These are phyloP conservation scores for Geotrupes spiniger DNA, from an alignment of 2,888 invertebrate species.

Conservation along the genomic window DNA sequence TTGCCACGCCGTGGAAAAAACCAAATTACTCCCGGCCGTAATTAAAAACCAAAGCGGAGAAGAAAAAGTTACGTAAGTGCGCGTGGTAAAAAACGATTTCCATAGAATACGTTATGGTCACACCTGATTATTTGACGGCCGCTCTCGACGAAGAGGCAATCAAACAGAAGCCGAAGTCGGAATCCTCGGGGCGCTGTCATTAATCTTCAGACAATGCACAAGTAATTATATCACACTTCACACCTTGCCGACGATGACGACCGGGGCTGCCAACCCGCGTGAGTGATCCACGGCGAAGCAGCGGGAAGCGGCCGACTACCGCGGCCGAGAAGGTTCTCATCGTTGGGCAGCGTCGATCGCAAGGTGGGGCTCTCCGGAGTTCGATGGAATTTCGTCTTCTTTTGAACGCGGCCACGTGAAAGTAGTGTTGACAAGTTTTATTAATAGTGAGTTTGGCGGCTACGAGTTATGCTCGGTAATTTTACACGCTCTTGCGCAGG, in stretches of 20 bases:
- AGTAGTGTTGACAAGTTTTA: constrained; percentile 3
- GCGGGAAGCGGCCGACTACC: constrained; percentile 20
- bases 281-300: constrained; percentile 16
- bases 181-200: constrained; percentile 44
- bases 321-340: too few relatives aligned
- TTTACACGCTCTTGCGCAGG: too few relatives aligned
- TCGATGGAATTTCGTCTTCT: too few relatives aligned
- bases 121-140: constrained; percentile 45
- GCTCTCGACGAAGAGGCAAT: constrained; percentile 40
- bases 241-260: constrained; percentile 16
- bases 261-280: constrained; percentile 14
- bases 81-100: constrained; percentile 18
- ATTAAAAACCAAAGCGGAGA: constrained; percentile 4
- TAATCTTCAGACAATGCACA: constrained; percentile 48
- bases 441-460: neutral
- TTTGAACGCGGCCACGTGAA: neutral
- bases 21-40: neutral
- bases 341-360: too few relatives aligned
- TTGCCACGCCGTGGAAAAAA: too few relatives aligned
- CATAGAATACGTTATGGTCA: constrained; percentile 36
- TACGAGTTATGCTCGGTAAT: too few relatives aligned
- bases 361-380: too few relatives aligned
- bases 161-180: constrained; percentile 47
- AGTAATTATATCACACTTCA: constrained; percentile 46
- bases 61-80: constrained; percentile 3